A percentile compares a stretch with the other conserved stretches of the same genome.
Evolutionary conservation across 1,140 invertebrate genomes (phyloP).

Genomic region (Tetramorium simillimum): DNA sequence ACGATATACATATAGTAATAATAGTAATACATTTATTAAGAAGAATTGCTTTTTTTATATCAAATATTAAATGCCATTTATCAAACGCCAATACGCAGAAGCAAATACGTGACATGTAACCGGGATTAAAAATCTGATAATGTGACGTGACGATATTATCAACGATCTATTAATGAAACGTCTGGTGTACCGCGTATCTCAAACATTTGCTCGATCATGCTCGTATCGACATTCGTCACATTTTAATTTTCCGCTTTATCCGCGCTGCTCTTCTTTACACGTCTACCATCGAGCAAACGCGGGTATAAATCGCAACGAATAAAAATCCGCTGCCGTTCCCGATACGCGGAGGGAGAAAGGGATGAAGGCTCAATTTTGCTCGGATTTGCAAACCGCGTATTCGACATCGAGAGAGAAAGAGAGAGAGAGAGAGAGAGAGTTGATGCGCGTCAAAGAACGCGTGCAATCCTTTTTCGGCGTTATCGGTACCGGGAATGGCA

Average conservation of each 20-base stretch:
- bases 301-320: background rate
- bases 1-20: background rate
- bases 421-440: background rate
- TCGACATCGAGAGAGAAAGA: background rate
- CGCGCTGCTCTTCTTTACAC: constrained; percentile 11
- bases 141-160: background rate
- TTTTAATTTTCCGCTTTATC: constrained; percentile 53
- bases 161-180: constrained; percentile 11
- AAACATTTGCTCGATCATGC: constrained; percentile 18
- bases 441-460: constrained; percentile 2
- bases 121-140: constrained; percentile 16
- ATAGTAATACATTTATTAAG: background rate
- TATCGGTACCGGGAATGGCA: background rate
- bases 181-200: background rate
- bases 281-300: background rate
- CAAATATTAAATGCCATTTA: background rate
- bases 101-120: background rate
- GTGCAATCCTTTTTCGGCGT: background rate
- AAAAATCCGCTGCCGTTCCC: background rate
- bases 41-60: constrained; percentile 3
- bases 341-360: background rate
- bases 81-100: background rate
- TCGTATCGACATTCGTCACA: constrained; percentile 46
- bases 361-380: background rate
- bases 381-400: background rate